Evolutionary conservation across 2,797 vertebrate genomes (phyloP).

Genomic region (Phataginus tricuspis): DNA sequence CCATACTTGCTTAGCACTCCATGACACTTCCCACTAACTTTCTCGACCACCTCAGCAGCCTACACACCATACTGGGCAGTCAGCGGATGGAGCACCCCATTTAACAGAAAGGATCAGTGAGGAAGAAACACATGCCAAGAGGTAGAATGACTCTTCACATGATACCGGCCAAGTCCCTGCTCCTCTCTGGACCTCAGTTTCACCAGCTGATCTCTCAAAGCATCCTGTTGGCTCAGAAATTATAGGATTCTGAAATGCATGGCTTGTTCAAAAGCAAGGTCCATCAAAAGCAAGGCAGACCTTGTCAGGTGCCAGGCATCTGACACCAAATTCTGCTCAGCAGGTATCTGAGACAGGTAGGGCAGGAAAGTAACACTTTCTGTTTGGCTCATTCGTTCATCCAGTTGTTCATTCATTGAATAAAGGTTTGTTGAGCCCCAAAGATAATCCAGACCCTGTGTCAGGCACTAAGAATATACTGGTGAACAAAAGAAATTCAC

Average conservation of each 20-base stretch:
- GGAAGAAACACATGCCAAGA: neutral
- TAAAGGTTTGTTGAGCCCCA: neutral
- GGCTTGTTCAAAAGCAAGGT: neutral
- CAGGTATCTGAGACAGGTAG: neutral
- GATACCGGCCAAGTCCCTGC: neutral
- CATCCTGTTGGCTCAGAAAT: neutral
- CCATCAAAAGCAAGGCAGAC: neutral
- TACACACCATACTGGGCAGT: neutral
- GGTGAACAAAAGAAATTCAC: neutral
- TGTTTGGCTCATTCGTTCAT: neutral
- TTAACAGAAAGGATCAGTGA: neutral
- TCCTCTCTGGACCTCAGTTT: neutral
- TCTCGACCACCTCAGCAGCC: neutral
- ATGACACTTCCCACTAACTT: fast-evolving
- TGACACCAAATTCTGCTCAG: neutral
- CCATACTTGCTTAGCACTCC: neutral
- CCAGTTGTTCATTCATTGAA: neutral
- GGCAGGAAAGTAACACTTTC: neutral
- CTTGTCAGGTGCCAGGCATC: too few relatives aligned
- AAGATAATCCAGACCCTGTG: neutral
- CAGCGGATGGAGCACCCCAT: neutral
- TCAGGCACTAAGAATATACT: neutral
- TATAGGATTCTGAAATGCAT: neutral
- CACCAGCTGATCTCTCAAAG: neutral
- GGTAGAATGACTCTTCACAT: neutral